These are phyloP conservation scores for Diaperis boleti DNA, from an alignment of 2,888 invertebrate genomes.

Conservation along the genomic window DNA sequence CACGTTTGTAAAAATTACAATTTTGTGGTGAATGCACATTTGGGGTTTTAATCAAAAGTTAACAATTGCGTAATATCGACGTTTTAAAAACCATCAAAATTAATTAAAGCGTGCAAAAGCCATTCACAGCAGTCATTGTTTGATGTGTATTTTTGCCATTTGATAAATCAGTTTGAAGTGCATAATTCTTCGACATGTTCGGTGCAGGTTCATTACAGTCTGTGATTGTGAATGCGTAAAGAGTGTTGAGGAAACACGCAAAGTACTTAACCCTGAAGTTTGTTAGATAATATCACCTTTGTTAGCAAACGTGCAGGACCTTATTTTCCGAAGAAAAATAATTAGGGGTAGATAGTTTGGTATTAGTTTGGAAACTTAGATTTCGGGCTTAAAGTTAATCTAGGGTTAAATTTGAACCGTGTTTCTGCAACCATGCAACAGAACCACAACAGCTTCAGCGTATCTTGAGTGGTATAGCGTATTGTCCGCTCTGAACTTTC, in stretches of 20 bases:
- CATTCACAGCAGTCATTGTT: neutral
- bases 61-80: constrained; percentile 13
- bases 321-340: constrained; percentile 27
- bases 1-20: constrained; percentile 4
- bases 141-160: neutral
- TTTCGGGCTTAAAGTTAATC: constrained; percentile 33
- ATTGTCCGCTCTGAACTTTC: constrained; percentile 18
- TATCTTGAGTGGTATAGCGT: constrained; percentile 31
- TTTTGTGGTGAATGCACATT: constrained; percentile 8
- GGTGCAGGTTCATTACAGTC: neutral
- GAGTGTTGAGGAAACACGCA: neutral
- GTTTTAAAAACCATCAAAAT: constrained; percentile 20
- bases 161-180: neutral
- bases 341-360: constrained; percentile 27
- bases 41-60: constrained; percentile 19
- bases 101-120: constrained; percentile 5
- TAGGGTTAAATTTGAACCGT: constrained; percentile 32
- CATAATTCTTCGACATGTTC: neutral
- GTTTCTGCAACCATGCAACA: constrained; percentile 33
- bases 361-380: constrained; percentile 34
- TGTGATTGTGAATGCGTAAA: neutral
- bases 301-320: constrained; percentile 2
- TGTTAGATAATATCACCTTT: constrained; percentile 5
- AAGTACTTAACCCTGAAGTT: constrained; percentile 17
- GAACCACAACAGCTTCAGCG: constrained; percentile 29